These are phyloP conservation scores for Pelagia noctiluca DNA, from an alignment of 30 jellyfish, hydroid and myxozoan genomes.

Conservation along the genomic window DNA sequence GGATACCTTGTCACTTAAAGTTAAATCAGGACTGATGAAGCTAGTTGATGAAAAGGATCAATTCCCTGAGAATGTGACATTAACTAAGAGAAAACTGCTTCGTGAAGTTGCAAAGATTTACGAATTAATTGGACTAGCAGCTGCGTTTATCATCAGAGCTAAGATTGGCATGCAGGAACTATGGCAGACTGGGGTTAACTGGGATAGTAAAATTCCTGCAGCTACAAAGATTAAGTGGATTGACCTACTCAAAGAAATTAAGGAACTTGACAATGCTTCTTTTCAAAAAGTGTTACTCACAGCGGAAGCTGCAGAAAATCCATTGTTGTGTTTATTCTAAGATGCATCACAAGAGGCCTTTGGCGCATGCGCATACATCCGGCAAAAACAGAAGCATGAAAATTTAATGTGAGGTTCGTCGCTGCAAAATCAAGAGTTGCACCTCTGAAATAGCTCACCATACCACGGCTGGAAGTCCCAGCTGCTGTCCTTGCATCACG, in stretches of 20 bases:
- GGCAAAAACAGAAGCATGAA: conserved; percentile 59
- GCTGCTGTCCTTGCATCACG: conserved; percentile 82
- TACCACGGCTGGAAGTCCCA: conserved; percentile 70
- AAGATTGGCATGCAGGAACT: conserved; percentile 60
- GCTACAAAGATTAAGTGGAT: conserved; percentile 25
- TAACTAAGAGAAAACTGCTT: conserved; percentile 69
- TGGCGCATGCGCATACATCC: conserved; percentile 80
- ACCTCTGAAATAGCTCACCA: conserved; percentile 65
- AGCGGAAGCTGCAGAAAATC: conserved; percentile 62
- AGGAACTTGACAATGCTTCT: conserved; percentile 52
- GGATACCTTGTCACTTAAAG: conserved; percentile 72
- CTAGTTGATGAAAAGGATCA: conserved; percentile 41
- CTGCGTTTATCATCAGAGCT: conserved; percentile 69
- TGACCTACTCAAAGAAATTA: conserved; percentile 62
- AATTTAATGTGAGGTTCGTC: conserved; percentile 28
- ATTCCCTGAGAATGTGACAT: conserved; percentile 35
- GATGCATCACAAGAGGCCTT: conserved; percentile 77
- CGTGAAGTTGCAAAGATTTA: conserved; percentile 62
- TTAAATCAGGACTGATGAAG: conserved; percentile 52
- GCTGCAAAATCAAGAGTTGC: conserved; percentile 79
- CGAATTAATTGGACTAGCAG: conserved; percentile 72
- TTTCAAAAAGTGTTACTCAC: conserved; percentile 52
- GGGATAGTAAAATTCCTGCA: conserved; percentile 44
- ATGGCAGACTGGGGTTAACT: conserved; percentile 40
- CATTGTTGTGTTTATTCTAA: conserved; percentile 48